Percentiles rank a stretch among this genome's conserved stretches.
These are phyloP conservation scores for Gavialis gangeticus DNA, from an alignment of 2,113 vertebrate species.

Conservation along the genomic window DNA sequence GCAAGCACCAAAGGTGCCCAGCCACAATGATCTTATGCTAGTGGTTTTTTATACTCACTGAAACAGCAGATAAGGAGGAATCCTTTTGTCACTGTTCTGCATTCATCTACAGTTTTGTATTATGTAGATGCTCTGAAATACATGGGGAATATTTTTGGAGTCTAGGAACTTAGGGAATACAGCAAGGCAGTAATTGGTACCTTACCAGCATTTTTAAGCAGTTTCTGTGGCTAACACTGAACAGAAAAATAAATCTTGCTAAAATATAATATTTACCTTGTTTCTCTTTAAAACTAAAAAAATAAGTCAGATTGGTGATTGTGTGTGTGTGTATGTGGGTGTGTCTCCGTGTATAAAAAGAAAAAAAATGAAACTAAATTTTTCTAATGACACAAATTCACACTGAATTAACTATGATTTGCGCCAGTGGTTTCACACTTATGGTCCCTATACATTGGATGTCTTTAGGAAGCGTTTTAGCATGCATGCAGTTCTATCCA, in stretches of 20 bases:
- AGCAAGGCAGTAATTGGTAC: background rate
- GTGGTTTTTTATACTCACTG: background rate
- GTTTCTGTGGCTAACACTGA: background rate
- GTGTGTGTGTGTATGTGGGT: no score
- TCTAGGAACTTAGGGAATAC: background rate
- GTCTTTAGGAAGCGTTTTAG: background rate
- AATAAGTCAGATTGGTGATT: background rate
- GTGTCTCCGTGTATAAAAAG: no score
- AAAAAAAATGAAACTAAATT: no score
- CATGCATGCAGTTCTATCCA: background rate
- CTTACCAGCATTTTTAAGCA: background rate
- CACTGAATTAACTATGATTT: no score
- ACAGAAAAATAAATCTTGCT: background rate
- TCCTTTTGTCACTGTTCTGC: background rate
- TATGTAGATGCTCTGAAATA: background rate
- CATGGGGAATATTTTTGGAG: background rate
- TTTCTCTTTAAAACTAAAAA: background rate
- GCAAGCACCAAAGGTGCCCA: no score
- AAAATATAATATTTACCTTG: background rate
- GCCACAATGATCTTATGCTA: background rate
- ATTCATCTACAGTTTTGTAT: background rate
- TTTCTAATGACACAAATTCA: no score
- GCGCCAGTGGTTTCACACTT: no score
- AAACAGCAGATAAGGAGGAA: background rate
- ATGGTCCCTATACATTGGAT: background rate